Base-by-base conservation (phyloP, 2,797 vertebrate species). In the Pseudomugil tenellus region DNA sequence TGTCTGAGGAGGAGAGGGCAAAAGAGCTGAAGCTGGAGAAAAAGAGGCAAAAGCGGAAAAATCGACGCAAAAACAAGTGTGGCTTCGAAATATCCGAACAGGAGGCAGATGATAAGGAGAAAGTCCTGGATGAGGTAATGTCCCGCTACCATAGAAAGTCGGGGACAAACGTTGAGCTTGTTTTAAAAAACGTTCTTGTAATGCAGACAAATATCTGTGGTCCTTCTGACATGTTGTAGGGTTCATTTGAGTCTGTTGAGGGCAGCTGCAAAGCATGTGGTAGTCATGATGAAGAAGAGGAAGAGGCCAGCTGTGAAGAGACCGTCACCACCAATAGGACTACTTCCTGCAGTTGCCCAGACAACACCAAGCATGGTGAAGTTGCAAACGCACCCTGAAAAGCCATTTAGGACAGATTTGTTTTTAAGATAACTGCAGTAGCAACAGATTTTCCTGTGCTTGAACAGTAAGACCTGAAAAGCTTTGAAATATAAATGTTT, bases 21-120 rank as follows among this genome's bases (percentile, higher is more conserved):
- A 94, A 96, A 88, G 97, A 98, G 87, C 94, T 99, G 5, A 98
- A 98, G 79, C 97, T 97, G 84, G 97, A 99, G 93, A 99, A 98
- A 89, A 99, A 98, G 81, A 95, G 97, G 63, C 97, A 98, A 85
- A 99, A 99, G 76, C 91, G 96, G 39, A 98, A 99, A 92, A 99
- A 99, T 72, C 92, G 97, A 4, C 93, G 97, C 88, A 98, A 98
- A 95, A 99, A 98, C 90, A 99, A 98, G 80, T 97, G 96, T 57
- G 93, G 93, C 32, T 97, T 96, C 73, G 95, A 97, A 79, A 87
- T 93, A 72, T 90, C 94, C 61, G 77, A 95, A 79, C 95, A 94
- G 81, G 93, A 95, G 70, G 74, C 83, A 26, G 96, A 95, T 35
- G 91, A 94, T 76, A 96, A 96, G 76, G 94, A 95, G 62, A 93